Evolutionary conservation across 2,797 vertebrate genomes (phyloP).

Genomic region (Sebastes nivosus): DNA sequence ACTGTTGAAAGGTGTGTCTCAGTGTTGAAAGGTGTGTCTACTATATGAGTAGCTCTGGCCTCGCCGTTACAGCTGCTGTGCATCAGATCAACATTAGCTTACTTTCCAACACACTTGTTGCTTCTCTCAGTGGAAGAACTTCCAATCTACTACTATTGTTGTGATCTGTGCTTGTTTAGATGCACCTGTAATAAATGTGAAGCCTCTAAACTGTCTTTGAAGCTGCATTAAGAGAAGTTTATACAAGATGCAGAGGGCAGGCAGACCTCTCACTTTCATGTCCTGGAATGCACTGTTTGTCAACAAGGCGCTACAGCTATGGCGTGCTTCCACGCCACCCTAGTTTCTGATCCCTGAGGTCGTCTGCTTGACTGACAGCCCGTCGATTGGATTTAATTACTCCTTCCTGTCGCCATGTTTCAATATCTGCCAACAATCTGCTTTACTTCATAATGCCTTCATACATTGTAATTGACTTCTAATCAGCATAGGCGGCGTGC

Average conservation of each 20-base stretch:
- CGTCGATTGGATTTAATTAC: conserved; percentile 20
- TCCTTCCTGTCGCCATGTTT: conserved; percentile 14
- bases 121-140: background rate
- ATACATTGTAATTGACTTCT: conserved; percentile 21
- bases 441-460: conserved; percentile 12
- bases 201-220: background rate
- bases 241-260: background rate
- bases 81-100: background rate
- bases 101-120: background rate
- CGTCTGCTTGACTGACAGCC: conserved; percentile 1
- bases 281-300: conserved; percentile 7
- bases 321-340: background rate
- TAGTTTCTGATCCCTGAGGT: background rate
- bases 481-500: background rate
- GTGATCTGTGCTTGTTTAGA: background rate
- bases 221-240: background rate
- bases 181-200: background rate
- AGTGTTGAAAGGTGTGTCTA: background rate
- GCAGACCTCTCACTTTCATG: background rate
- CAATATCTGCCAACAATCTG: conserved; percentile 11
- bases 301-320: background rate
- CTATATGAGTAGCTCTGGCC: background rate
- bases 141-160: background rate
- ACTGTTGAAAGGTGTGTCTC: background rate
- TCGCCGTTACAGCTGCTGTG: background rate